These are phyloP conservation scores for Labeo rohita DNA, from an alignment of 2,113 vertebrate species.

Conservation along the genomic window DNA sequence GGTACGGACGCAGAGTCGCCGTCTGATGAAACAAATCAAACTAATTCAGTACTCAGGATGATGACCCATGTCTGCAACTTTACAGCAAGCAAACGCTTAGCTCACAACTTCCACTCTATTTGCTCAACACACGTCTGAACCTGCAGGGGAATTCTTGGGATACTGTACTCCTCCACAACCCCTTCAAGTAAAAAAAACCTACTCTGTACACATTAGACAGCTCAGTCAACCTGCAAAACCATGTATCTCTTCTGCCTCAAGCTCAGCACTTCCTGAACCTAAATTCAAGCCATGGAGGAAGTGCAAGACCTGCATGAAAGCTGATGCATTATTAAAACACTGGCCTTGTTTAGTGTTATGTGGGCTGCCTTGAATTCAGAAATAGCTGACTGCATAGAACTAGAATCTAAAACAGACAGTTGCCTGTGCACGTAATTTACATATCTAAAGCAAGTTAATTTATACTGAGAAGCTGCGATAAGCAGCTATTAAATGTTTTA, in stretches of 20 bases:
- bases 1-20: conserved; percentile 95
- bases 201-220: neutral
- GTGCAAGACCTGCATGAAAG: neutral
- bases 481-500: neutral
- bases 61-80: neutral
- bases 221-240: neutral
- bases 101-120: neutral
- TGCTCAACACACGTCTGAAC: conserved; percentile 52
- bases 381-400: neutral
- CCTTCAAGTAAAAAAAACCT: neutral
- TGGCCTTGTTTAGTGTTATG: neutral
- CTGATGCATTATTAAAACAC: neutral
- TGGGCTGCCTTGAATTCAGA: neutral
- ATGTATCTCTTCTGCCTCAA: neutral
- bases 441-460: neutral
- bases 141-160: conserved; percentile 57
- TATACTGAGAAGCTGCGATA: neutral
- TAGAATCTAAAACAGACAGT: neutral
- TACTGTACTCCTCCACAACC: conserved; percentile 18
- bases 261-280: conserved; percentile 23
- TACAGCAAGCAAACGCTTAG: neutral
- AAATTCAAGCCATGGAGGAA: conserved; percentile 5
- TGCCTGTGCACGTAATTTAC: neutral
- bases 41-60: neutral
- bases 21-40: conserved; percentile 76